Evolutionary conservation across 1,140 invertebrate species (phyloP), one percentile per base, ranked within the genome.

Genomic region (Aphaenogaster floridana): DNA sequence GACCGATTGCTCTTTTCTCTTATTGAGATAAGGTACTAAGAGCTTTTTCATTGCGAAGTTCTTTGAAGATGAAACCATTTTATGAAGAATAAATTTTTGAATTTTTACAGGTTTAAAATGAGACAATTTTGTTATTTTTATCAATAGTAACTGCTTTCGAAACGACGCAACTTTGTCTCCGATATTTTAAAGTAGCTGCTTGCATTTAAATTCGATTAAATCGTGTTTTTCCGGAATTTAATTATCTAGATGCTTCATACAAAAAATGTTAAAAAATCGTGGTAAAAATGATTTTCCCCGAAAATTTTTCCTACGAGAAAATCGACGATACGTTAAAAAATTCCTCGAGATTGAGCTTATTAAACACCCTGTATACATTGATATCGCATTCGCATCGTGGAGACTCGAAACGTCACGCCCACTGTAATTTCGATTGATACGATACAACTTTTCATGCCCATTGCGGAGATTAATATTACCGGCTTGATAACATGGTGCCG

Each of bases 381-480:
- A 39, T 79, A 78, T 61, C 59, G 28, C 28, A 8, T 52, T 54
- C 28, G 17, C n/a, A 36, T 80, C n/a, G n/a, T 15, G 45, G 6
- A 80, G 34, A 77, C 39, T 28, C 2, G 21, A 39, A 79, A 50
- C 28, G 42, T 68, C 77, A 80, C 45, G 28, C 45, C 11, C 59
- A 66, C 34, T 50, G 34, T 52, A 68, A 80, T 66, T 66, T 77
- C 15, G 39, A 77, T 68, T 54, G n/a, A 68, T 52, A n/a, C n/a
- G 61, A 68, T 80, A 34, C 34, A 68, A 80, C 21, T 52, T 52
- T 80, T 68, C n/a, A 52, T 39, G 36, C 28, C n/a, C 6, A 54
- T 66, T 34, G 61, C 13, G 36, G n/a, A 79, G 77, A 80, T 80
- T 80, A 36, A 52, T 52, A 39, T 68, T 80, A 80, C 61, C 13